Evolutionary conservation across 2,113 vertebrate genomes (phyloP).

Genomic region (Thamnophis sirtalis): DNA sequence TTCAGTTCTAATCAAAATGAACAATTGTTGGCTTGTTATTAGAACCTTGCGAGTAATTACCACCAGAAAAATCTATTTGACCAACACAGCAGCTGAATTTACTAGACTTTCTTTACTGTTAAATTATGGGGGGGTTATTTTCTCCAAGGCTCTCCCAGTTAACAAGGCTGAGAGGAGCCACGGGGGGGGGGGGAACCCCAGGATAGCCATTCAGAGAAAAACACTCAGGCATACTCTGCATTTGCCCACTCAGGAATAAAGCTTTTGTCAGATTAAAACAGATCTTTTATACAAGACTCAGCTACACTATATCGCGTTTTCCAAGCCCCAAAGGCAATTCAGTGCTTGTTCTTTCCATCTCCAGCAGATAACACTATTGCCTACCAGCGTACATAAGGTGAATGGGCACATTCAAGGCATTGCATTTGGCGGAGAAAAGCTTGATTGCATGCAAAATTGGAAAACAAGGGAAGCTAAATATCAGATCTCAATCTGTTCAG

Average conservation of each 20-base stretch:
- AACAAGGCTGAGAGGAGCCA: neutral
- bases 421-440: neutral
- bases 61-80: neutral
- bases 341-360: neutral
- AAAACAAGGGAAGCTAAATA: neutral
- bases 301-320: neutral
- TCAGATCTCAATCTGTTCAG: neutral
- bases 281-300: fast-evolving
- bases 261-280: neutral
- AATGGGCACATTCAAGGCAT: neutral
- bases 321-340: neutral
- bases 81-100: neutral
- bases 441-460: neutral
- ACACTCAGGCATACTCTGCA: slow-evolving; percentile 7
- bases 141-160: neutral
- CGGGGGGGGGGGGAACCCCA: too few relatives aligned
- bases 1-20: neutral
- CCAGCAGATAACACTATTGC: neutral
- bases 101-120: neutral
- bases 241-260: neutral
- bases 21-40: neutral
- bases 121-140: neutral
- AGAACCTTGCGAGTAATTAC: neutral
- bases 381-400: fast-evolving
- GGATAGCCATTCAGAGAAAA: fast-evolving